A percentile compares a stretch with the other conserved stretches of the same genome.
Evolutionary conservation across 2,888 invertebrate genomes (phyloP).

Genomic region (Kuschelorhynchus macadamiae): DNA sequence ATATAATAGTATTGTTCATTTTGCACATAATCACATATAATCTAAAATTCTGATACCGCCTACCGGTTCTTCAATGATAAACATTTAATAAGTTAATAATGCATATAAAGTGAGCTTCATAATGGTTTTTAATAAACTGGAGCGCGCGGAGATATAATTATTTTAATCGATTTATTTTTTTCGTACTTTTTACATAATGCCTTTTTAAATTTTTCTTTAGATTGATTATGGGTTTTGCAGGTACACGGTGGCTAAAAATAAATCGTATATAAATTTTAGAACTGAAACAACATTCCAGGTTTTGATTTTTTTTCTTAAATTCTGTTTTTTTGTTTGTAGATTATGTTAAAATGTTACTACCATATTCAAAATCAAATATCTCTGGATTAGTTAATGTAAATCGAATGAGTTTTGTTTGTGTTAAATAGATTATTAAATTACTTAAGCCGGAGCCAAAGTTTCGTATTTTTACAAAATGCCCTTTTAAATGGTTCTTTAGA

Average conservation of each 20-base stretch:
- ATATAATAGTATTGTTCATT: constrained; percentile 40
- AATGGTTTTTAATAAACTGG: constrained; percentile 37
- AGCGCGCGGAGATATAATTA: constrained; percentile 34
- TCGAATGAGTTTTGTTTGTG: no score
- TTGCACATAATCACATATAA: constrained; percentile 31
- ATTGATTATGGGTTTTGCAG: constrained; percentile 18
- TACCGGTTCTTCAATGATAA: constrained; percentile 47
- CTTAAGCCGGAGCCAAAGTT: no score
- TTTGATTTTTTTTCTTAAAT: no score
- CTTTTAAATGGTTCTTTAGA: constrained; percentile 1
- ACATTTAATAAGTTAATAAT: constrained; percentile 52
- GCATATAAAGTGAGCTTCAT: constrained; percentile 40
- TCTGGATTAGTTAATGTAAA: no score
- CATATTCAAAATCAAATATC: no score
- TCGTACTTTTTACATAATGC: constrained; percentile 24
- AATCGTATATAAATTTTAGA: no score
- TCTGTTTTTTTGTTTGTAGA: no score
- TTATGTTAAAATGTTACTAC: no score
- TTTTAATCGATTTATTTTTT: constrained; percentile 37
- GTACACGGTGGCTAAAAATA: constrained; percentile 13
- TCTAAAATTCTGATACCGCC: constrained; percentile 44
- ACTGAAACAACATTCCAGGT: no score
- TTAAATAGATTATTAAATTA: no score
- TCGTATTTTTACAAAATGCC: constrained; percentile 30
- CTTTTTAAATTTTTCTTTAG: constrained; percentile 5